A percentile compares a stretch with the other conserved stretches of the same genome.
Evolutionary conservation across 2,113 vertebrate genomes (phyloP).

Genomic region (Rhinichthys klamathensis): DNA sequence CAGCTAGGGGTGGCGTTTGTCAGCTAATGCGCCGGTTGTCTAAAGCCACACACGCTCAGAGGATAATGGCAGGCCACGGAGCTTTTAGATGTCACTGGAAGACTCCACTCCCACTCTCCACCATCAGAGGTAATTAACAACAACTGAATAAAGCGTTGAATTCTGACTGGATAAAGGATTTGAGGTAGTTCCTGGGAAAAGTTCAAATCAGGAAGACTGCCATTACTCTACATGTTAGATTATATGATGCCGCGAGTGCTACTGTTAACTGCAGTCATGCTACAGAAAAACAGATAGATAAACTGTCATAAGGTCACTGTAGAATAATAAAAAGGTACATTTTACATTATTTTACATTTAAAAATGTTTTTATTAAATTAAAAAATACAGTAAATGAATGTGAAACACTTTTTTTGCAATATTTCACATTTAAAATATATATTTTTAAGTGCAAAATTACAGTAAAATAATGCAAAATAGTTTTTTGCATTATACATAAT

Average conservation of each 20-base stretch:
- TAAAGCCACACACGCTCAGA: slow-evolving; percentile 21
- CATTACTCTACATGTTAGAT: not conserved
- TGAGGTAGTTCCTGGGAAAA: not conserved
- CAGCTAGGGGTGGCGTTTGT: slow-evolving; percentile 20
- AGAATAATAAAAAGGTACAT: not conserved
- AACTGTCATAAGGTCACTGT: not conserved
- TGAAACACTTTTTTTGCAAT: not conserved
- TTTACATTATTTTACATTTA: not conserved
- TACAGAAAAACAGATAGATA: not conserved
- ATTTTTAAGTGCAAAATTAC: not conserved
- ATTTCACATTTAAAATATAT: not conserved
- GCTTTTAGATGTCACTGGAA: slow-evolving; percentile 15
- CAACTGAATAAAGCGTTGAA: slow-evolving; percentile 7
- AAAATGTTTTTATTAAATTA: not conserved
- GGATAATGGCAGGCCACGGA: slow-evolving; percentile 30
- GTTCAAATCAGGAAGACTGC: not conserved
- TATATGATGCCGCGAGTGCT: not conserved
- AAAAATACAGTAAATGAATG: not conserved
- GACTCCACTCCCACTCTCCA: not conserved
- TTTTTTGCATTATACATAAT: not conserved
- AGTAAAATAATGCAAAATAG: not conserved
- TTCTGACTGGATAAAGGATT: not conserved
- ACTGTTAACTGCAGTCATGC: not conserved
- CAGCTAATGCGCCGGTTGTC: slow-evolving; percentile 9
- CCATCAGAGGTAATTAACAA: slow-evolving; percentile 18